These are phyloP conservation scores for Agonopterix alstromeriana DNA, from an alignment of 2,888 invertebrate genomes.

Conservation along the genomic window DNA sequence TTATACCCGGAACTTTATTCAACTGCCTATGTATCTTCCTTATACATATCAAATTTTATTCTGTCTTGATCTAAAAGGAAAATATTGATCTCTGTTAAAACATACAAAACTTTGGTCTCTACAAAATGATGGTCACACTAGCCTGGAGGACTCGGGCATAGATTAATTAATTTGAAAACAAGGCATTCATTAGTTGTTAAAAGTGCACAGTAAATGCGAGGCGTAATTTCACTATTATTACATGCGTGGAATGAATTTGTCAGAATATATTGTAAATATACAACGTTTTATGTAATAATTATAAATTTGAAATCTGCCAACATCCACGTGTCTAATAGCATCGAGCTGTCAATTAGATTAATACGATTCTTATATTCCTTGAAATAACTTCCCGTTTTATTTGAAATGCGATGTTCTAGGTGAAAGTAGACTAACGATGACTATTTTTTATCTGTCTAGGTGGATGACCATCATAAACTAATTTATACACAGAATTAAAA, in stretches of 20 bases:
- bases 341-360: slow-evolving; percentile 71
- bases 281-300: slow-evolving; percentile 66
- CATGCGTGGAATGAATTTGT: slow-evolving; percentile 61
- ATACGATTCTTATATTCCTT: slow-evolving; percentile 69
- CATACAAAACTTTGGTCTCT: slow-evolving; percentile 11
- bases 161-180: slow-evolving; percentile 2
- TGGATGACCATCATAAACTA: slow-evolving; percentile 74
- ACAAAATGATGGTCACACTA: slow-evolving; percentile 42
- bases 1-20: not conserved
- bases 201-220: slow-evolving; percentile 57
- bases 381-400: slow-evolving; percentile 51
- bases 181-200: slow-evolving; percentile 15
- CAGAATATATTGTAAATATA: slow-evolving; percentile 72
- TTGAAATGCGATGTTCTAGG: slow-evolving; percentile 56
- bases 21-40: slow-evolving; percentile 14
- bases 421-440: slow-evolving; percentile 67
- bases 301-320: slow-evolving; percentile 61
- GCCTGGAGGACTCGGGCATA: slow-evolving; percentile 8
- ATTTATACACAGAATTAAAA: slow-evolving; percentile 72
- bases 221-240: slow-evolving; percentile 51
- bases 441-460: slow-evolving; percentile 75
- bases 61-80: slow-evolving; percentile 36
- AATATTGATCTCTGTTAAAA: slow-evolving; percentile 49
- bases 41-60: slow-evolving; percentile 60
- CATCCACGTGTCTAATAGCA: slow-evolving; percentile 67